Percentiles rank a stretch among this genome's conserved stretches.
Evolutionary conservation across 2,888 invertebrate genomes (phyloP).

Genomic region (Bellardia pandia): DNA sequence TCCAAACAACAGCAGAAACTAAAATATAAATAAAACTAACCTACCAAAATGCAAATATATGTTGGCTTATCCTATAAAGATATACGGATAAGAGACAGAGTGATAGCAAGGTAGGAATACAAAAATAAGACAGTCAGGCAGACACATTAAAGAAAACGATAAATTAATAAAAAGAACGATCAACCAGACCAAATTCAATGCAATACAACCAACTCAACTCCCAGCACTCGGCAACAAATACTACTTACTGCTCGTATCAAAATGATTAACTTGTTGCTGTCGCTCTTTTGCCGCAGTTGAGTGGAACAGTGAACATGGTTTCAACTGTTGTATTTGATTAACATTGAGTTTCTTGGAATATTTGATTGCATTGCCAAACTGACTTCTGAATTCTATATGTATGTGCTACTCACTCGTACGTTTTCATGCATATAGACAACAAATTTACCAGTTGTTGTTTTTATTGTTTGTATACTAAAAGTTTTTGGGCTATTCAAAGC

Average conservation of each 20-base stretch:
- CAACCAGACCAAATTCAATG: slow-evolving; percentile 17
- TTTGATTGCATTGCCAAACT: slow-evolving; percentile 45
- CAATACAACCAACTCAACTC: not conserved
- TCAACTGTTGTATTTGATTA: slow-evolving; percentile 63
- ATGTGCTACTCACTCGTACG: not conserved
- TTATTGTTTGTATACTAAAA: not conserved
- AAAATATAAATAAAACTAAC: slow-evolving; percentile 59
- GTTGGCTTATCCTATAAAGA: slow-evolving; percentile 55
- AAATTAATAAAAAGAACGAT: not conserved
- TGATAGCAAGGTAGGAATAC: slow-evolving; percentile 20
- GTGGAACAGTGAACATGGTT: slow-evolving; percentile 37
- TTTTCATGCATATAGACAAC: not conserved
- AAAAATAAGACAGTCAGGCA: slow-evolving; percentile 8
- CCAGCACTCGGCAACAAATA: slow-evolving; percentile 27
- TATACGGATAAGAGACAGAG: slow-evolving; percentile 7
- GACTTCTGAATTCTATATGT: slow-evolving; percentile 57
- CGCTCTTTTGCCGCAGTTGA: slow-evolving; percentile 27
- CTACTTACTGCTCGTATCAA: slow-evolving; percentile 45
- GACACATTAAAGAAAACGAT: slow-evolving; percentile 12
- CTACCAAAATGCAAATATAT: slow-evolving; percentile 63
- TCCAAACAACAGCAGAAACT: slow-evolving; percentile 27
- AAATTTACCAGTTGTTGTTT: not conserved
- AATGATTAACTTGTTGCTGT: slow-evolving; percentile 73
- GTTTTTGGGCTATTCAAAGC: slow-evolving; percentile 28
- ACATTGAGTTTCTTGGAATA: slow-evolving; percentile 61